Conservation (phyloP, 2,797 vertebrate species). For the Novumbra hubbsi region DNA sequence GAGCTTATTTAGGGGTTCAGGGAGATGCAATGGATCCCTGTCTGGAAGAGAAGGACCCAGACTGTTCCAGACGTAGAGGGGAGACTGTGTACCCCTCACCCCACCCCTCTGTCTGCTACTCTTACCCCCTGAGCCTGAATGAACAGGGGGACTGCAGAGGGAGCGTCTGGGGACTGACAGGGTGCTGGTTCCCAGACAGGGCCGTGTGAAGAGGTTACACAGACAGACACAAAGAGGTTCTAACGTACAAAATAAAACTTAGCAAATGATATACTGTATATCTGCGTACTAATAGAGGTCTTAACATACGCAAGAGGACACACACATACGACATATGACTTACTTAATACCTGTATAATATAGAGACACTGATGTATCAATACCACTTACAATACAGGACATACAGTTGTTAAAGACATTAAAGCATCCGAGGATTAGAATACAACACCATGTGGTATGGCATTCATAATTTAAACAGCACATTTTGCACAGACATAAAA, state of each 20-base stretch:
- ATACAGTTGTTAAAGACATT: too few species aligned
- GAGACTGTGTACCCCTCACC: conserved; percentile 34
- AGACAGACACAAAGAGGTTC: conserved; percentile 15
- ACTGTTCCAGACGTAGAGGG: conserved; percentile 69
- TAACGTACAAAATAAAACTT: neutral
- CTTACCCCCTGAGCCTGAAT: conserved; percentile 51
- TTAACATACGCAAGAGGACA: too few species aligned
- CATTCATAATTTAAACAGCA: too few species aligned
- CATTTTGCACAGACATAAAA: too few species aligned
- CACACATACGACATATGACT: too few species aligned
- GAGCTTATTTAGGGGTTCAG: conserved; percentile 51
- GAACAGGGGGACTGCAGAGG: conserved; percentile 24
- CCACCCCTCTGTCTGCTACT: conserved; percentile 47
- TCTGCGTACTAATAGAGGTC: neutral
- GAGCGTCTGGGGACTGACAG: conserved; percentile 32
- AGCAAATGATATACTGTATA: neutral
- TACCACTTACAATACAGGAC: too few species aligned
- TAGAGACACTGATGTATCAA: too few species aligned
- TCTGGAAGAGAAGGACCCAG: conserved; percentile 71
- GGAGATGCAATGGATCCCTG: conserved; percentile 38
- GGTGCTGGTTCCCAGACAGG: conserved; percentile 42
- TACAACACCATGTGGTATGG: neutral
- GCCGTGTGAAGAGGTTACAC: conserved; percentile 11
- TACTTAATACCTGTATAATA: too few species aligned
- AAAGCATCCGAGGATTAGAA: neutral